A percentile compares a stretch with the other conserved stretches of the same genome.
Evolutionary conservation across 2,797 vertebrate genomes (phyloP).

Genomic region (Mormyrus hasselquistii): DNA sequence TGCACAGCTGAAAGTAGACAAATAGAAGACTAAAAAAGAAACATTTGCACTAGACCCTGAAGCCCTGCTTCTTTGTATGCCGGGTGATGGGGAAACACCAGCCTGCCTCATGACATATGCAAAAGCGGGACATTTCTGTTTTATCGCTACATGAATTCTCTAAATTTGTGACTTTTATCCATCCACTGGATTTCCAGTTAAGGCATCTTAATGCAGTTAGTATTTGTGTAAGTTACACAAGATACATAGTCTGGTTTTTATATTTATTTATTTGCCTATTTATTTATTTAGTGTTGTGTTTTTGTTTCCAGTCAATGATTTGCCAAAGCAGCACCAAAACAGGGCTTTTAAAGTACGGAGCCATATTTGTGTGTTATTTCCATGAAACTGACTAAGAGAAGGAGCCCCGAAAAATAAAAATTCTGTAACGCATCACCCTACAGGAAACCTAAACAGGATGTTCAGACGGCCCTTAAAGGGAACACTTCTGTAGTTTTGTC

Average conservation of each 20-base stretch:
- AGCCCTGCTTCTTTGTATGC: constrained; percentile 35
- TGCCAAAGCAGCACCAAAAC: constrained; percentile 51
- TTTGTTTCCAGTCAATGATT: constrained; percentile 36
- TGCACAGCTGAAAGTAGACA: constrained; percentile 41
- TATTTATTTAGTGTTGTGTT: constrained; percentile 17
- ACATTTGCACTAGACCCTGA: constrained; percentile 59
- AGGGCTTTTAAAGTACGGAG: constrained; percentile 19
- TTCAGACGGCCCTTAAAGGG: background rate
- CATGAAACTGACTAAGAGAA: constrained; percentile 3
- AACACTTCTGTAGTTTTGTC: background rate
- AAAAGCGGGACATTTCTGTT: constrained; percentile 48
- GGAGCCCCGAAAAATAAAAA: background rate
- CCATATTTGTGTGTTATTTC: constrained; percentile 18
- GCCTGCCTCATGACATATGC: constrained; percentile 61
- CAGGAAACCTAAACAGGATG: background rate
- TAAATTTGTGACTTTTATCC: constrained; percentile 13
- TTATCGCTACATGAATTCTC: constrained; percentile 22
- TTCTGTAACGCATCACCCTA: constrained; percentile 10
- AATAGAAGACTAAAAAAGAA: constrained; percentile 32
- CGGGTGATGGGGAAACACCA: constrained; percentile 46
- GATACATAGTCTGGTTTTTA: constrained; percentile 16
- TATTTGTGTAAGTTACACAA: constrained; percentile 29
- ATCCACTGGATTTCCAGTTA: constrained; percentile 22
- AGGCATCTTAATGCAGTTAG: constrained; percentile 36
- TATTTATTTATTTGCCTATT: constrained; percentile 36